Base-by-base conservation (phyloP, 2,113 vertebrate species). In the Centropus unirufus region DNA sequence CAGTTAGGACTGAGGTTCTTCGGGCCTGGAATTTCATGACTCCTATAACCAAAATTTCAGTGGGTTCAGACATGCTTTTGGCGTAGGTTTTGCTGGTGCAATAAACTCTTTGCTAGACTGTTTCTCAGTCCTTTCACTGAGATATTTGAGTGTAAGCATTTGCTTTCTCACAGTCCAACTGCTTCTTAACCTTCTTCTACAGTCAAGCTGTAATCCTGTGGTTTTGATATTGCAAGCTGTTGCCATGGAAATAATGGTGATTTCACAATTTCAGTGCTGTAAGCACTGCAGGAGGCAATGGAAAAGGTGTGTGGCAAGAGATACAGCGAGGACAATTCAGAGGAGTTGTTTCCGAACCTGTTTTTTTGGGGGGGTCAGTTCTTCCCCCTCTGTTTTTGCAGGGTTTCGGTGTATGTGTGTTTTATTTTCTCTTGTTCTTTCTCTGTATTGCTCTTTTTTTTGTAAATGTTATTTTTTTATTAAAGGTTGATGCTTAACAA, bases 231-330 rank as follows among this genome's bases (percentile, higher is more conserved):
- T 95, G 90, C 93, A 82, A 91, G 73, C 90, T 93, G 92, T 97
- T 97, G 92, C 96, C 92, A 97, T 97, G 96, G 97, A 96, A 98
- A 97, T 96, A 94, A 95, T 96, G 94, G 93, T 93, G 95, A 92
- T 91, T 91, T 96, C 78, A 59, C 88, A 90, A 95, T 94, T 96
- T 95, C 74, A 59, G 75, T 84, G 82, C 87, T 96, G 78, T 57
- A 96, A 87, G 68, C 79, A 49, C 82, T 93, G 86, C 68, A 66
- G 83, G 95, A 91, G 89, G 70, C 75, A 91, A 72, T 62, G 68
- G 83, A 78, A 83, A 79, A 94, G 70, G 93, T 93, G 79, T 73
- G 83, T 89, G 85, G 82, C 69, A 89, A 91, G 27, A 84, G 83
- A 85, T 62, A 26, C 0, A 47, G 67, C 2, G 54, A 68, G 64